Base-by-base conservation (phyloP, 2,797 vertebrate species). In the Lithobates pipiens region DNA sequence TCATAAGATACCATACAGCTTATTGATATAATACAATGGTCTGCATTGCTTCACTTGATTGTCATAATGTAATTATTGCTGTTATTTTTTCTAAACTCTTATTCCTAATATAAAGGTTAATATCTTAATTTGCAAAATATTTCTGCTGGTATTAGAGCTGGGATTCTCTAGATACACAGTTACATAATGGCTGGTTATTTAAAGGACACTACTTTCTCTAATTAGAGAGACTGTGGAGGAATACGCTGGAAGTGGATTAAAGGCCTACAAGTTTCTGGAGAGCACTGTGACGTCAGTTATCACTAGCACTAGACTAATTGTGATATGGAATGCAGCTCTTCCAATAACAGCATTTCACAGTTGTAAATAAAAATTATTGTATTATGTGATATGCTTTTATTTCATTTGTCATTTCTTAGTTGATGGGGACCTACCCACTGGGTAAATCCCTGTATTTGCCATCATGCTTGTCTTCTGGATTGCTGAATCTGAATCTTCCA, bases 161-260 rank as follows among this genome's bases (percentile, higher is more conserved):
- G 27, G 27, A 32, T 70, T 71, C 67, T 80, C 34, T 63, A 15
- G 72, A 69, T 61, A 79, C 42, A 32, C 21, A 63, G 68, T 88
- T 89, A 81, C 1, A 1, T 76, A 78, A 86, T 27, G 18, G 29
- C 72, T 29, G 80, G 42, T 77, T 86, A 3, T 44, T 46, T 77
- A 74, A 67, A 57, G 54, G 15, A 81, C 29, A 86, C 88, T 71
- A 76, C 71, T 75, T 69, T 71, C 79, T 71, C 74, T 81, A 88
- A 67, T 32, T 34, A 84, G 61, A 69, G 11, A 72, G 44, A 77
- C 25, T 77, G 46, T 57, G 46, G 80, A 79, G 82, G n/a, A 70
- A 1, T 80, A 70, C 74, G 11, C 36, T 13, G 84, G 23, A 71
- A 77, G 69, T 80, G 88, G 83, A 29, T 27, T 83, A 84, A 83